These are phyloP conservation scores for Onychomys leucogaster DNA, from an alignment of 2,797 vertebrate species.

Conservation along the genomic window DNA sequence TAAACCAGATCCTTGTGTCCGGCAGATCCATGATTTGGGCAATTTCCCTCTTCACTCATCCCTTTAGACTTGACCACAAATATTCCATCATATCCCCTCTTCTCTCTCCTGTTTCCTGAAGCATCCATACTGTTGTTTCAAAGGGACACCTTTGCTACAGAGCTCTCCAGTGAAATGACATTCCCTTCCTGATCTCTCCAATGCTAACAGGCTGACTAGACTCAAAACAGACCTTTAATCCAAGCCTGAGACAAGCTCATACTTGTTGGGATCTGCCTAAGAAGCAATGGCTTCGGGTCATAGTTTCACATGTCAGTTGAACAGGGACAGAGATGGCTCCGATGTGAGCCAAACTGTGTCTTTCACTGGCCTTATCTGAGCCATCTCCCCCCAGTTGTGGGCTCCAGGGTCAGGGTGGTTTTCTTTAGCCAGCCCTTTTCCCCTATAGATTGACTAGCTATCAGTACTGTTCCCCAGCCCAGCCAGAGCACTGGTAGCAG, in stretches of 20 bases:
- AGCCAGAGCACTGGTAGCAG: no score
- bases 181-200: constrained; percentile 37
- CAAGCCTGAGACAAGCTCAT: constrained; percentile 21
- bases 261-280: constrained; percentile 48
- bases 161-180: constrained; percentile 32
- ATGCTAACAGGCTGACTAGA: constrained; percentile 10
- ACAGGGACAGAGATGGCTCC: no score
- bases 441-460: no score
- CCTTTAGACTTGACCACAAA: neutral
- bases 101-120: constrained; percentile 23
- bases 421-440: no score
- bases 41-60: neutral
- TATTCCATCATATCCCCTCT: neutral
- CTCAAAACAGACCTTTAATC: constrained; percentile 62
- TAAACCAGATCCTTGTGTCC: neutral
- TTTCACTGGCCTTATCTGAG: no score
- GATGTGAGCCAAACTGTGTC: no score
- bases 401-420: no score
- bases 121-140: neutral
- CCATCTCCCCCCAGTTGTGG: no score
- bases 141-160: constrained; percentile 1
- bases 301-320: neutral
- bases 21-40: neutral
- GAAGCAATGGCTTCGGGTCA: neutral
- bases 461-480: no score